Base-by-base conservation (phyloP, 2,797 vertebrate genomes). In the Anabacerthia variegaticeps region DNA sequence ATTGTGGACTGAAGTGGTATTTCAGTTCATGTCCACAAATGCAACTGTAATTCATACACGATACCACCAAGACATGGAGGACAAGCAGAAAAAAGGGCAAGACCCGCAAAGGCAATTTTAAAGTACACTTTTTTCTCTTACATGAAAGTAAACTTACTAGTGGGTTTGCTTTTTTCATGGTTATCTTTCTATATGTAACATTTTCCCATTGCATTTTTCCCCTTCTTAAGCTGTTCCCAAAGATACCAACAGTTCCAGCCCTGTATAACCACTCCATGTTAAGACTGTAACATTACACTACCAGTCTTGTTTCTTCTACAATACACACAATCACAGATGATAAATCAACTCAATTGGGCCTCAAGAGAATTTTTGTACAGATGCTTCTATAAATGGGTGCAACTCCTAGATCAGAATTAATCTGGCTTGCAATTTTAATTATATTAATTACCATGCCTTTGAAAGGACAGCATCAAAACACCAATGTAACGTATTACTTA, bases 11-110 rank as follows among this genome's bases (percentile, higher is more conserved):
- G 49, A 15, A 80, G 46, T 16, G 2, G 37, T 80, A 62, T 48
- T 87, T 77, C 72, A 93, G 52, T 43, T 84, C 77, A 82, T 26
- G 78, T 66, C 36, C 62, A 43, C 56, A 66, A 69, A 67, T 8
- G 12, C 65, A 88, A 63, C n/a, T 37, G 10, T 27, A 85, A 83
- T 51, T 72, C 58, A 68, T 2, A 32, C 8, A 41, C 0, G 0
- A 20, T 51, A 79, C n/a, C 69, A 62, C 20, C 4, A 2, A 78
- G 43, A 75, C 16, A 51, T 2, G 26, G 18, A 84, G 11, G 4
- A 73, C 58, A 87, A 85, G 75, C 14, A 88, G 63, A 58, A 55
- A 74, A 77, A 81, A 93, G 46, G 7, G 15, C 30, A 91, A 83
- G 72, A 83, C 43, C 36, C 46, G 48, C 71, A 67, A 0, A 65